phyloP scores from a whole-genome alignment of 1,140 invertebrate species.

The Scaptomyza pallida region DNA sequence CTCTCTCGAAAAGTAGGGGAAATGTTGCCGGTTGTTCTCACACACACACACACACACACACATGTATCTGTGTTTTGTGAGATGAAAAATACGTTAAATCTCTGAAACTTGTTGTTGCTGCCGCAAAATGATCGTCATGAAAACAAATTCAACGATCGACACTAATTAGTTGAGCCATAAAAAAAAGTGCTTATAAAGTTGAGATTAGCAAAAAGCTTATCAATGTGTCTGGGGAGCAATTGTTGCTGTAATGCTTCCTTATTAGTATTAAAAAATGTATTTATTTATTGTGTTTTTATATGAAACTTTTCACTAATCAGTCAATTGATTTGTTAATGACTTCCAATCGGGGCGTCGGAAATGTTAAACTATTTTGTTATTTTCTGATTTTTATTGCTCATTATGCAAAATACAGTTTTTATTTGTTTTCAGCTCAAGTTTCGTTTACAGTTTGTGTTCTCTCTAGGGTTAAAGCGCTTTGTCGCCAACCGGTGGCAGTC shows the following conservation, averaged over 20 bases:
- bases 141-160: conserved; percentile 9
- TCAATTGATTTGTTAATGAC: conserved; percentile 23
- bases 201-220: conserved; percentile 35
- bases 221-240: conserved; percentile 1
- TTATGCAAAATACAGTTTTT: neutral
- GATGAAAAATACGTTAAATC: neutral
- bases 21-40: conserved; percentile 43
- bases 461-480: conserved; percentile 9
- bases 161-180: conserved; percentile 37
- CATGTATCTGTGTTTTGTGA: conserved; percentile 15
- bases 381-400: conserved; percentile 6
- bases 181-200: conserved; percentile 10
- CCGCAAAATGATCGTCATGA: conserved; percentile 26
- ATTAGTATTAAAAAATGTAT: too few species aligned
- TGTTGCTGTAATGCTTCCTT: neutral
- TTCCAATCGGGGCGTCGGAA: conserved; percentile 3
- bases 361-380: conserved; percentile 11
- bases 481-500: conserved; percentile 22
- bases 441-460: neutral
- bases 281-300: conserved; percentile 9
- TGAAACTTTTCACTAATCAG: conserved; percentile 15
- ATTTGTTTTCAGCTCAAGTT: too few species aligned
- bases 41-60: too few species aligned
- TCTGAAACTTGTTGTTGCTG: neutral
- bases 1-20: conserved; percentile 57